A percentile compares a stretch with the other conserved stretches of the same genome.
Evolutionary conservation across 2,888 invertebrate genomes (phyloP).

Genomic region (Orthosia gracilis): DNA sequence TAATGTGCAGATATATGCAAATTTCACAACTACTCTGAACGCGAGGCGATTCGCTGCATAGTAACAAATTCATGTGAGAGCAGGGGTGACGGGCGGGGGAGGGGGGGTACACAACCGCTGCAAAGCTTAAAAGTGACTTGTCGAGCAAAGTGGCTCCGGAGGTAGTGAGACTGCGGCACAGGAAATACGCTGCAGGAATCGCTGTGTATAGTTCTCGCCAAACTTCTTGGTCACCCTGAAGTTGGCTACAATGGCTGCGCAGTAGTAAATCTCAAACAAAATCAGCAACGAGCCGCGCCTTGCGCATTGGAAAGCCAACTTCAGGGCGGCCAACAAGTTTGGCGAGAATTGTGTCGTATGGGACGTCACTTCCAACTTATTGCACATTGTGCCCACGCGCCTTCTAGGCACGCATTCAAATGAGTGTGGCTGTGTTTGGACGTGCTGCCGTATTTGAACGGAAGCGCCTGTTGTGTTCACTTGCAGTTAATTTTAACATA

Average conservation of each 20-base stretch:
- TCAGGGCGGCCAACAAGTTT: too few species aligned
- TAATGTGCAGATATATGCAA: neutral
- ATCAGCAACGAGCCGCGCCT: too few species aligned
- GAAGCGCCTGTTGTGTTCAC: neutral
- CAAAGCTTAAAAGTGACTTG: too few species aligned
- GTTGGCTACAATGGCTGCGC: too few species aligned
- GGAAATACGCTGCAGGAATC: too few species aligned
- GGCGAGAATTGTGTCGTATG: neutral
- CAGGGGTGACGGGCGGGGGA: neutral
- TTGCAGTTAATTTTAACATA: neutral
- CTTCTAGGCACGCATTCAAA: neutral
- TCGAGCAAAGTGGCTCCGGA: too few species aligned
- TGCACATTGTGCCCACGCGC: neutral
- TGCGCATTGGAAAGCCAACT: too few species aligned
- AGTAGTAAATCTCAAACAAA: too few species aligned
- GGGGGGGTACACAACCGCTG: too few species aligned
- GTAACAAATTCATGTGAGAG: neutral
- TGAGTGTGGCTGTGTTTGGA: conserved; percentile 1
- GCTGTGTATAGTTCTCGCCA: too few species aligned
- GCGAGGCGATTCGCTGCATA: neutral
- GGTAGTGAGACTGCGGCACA: too few species aligned
- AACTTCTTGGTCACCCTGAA: too few species aligned
- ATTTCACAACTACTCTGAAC: neutral
- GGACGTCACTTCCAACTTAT: neutral
- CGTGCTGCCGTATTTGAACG: neutral